Percentiles rank a stretch among this genome's conserved stretches.
Conservation (phyloP, 2,797 vertebrate genomes). For the Aeoliscus strigatus region DNA sequence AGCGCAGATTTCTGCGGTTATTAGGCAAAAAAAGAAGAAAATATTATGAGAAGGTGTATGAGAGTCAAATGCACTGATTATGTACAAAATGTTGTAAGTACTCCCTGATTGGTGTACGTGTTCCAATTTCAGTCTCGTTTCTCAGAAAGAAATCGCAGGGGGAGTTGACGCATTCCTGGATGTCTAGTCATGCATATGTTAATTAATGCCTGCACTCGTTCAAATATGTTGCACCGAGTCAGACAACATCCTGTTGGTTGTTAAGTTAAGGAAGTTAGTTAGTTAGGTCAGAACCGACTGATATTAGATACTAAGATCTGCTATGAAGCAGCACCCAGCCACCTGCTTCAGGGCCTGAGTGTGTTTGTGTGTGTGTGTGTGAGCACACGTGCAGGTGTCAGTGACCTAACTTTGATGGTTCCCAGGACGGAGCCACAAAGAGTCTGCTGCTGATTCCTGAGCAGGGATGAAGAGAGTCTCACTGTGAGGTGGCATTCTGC, state of each 20-base stretch:
- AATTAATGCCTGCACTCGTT: constrained; percentile 28
- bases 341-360: not conserved
- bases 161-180: constrained; percentile 14
- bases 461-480: constrained; percentile 34
- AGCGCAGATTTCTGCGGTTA: no score
- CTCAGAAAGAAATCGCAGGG: constrained; percentile 10
- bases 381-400: constrained; percentile 7
- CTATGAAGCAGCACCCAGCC: no score
- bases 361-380: constrained; percentile 4
- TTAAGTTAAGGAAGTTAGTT: no score
- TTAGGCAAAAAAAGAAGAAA: not conserved
- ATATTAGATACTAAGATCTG: no score
- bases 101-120: not conserved
- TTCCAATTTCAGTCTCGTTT: constrained; percentile 14
- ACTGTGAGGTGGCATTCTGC: constrained; percentile 41
- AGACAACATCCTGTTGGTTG: not conserved
- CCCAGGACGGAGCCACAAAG: constrained; percentile 41
- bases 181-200: constrained; percentile 13
- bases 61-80: not conserved
- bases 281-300: no score
- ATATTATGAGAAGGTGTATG: not conserved
- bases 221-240: not conserved
- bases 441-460: constrained; percentile 5
- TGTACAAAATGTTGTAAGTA: constrained; percentile 3
- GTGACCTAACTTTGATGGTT: constrained; percentile 60